phyloP scores from a whole-genome alignment of 1,140 invertebrate species.

The Ylistrum balloti region DNA sequence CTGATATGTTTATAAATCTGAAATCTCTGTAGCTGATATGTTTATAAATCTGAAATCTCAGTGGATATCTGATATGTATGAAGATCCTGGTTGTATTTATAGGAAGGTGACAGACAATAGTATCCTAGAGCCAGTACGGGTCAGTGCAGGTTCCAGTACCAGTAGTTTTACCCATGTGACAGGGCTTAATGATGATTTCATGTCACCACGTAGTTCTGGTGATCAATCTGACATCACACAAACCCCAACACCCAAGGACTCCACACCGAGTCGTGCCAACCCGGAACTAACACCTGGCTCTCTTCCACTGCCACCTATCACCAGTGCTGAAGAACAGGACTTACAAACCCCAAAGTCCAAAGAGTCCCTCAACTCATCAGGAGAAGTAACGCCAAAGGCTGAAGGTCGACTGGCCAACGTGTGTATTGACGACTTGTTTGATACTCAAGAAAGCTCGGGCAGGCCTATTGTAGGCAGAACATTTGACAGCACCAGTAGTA shows the following conservation, averaged over 20 bases:
- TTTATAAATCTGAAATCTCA: no score
- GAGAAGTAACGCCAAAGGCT: slow-evolving; percentile 58
- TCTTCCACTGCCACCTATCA: slow-evolving; percentile 71
- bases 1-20: no score
- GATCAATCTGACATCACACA: slow-evolving; percentile 68
- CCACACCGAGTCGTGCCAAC: slow-evolving; percentile 8
- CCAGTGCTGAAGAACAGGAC: slow-evolving; percentile 69
- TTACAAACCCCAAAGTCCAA: slow-evolving; percentile 69
- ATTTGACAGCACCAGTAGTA: slow-evolving; percentile 73
- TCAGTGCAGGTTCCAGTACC: slow-evolving; percentile 70
- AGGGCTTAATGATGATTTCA: slow-evolving; percentile 75
- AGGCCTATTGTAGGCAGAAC: slow-evolving; percentile 59
- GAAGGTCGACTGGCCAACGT: slow-evolving; percentile 56
- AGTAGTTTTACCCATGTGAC: slow-evolving; percentile 81
- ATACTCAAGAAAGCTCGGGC: slow-evolving; percentile 51
- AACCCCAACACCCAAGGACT: slow-evolving; percentile 69
- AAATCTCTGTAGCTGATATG: no score
- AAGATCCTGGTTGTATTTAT: no score
- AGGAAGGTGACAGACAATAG: slow-evolving; percentile 53
- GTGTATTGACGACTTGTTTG: slow-evolving; percentile 61
- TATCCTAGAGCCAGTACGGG: slow-evolving; percentile 52
- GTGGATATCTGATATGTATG: no score
- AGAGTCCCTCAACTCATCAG: slow-evolving; percentile 49
- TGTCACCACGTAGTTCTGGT: slow-evolving; percentile 71
- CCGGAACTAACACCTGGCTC: slow-evolving; percentile 69